These are phyloP conservation scores for Morone saxatilis DNA, from an alignment of 2,113 vertebrate species.

Conservation along the genomic window DNA sequence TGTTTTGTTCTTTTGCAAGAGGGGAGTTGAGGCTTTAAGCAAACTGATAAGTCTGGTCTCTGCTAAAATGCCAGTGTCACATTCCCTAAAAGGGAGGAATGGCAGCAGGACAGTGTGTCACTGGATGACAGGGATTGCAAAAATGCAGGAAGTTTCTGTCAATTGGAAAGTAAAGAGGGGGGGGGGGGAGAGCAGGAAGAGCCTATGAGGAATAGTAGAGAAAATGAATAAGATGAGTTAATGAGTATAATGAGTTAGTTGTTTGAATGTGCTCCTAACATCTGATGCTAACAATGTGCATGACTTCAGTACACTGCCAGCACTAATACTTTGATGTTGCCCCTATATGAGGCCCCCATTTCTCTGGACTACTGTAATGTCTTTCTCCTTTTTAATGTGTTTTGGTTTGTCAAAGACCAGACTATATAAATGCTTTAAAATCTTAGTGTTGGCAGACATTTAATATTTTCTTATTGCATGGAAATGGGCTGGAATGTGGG, in stretches of 20 bases:
- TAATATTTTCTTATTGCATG: background rate
- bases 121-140: background rate
- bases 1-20: background rate
- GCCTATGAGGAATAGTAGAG: background rate
- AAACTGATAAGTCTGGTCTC: constrained; percentile 27
- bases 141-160: background rate
- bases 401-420: background rate
- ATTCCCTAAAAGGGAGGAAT: constrained; percentile 45
- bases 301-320: background rate
- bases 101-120: background rate
- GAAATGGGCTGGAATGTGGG: background rate
- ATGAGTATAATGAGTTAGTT: no score
- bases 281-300: background rate
- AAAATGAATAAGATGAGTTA: background rate
- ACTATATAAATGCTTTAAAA: background rate
- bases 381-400: background rate
- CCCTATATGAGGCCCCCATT: background rate
- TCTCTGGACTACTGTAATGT: background rate
- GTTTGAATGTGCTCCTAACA: background rate
- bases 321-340: background rate
- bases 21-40: background rate
- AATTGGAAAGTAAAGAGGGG: background rate
- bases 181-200: background rate
- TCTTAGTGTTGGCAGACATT: constrained; percentile 8
- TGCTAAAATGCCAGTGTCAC: constrained; percentile 34